Percentiles rank a stretch among this genome's conserved stretches.
phyloP scores from a whole-genome alignment of 2,113 vertebrate species.

The Eira barbara region DNA sequence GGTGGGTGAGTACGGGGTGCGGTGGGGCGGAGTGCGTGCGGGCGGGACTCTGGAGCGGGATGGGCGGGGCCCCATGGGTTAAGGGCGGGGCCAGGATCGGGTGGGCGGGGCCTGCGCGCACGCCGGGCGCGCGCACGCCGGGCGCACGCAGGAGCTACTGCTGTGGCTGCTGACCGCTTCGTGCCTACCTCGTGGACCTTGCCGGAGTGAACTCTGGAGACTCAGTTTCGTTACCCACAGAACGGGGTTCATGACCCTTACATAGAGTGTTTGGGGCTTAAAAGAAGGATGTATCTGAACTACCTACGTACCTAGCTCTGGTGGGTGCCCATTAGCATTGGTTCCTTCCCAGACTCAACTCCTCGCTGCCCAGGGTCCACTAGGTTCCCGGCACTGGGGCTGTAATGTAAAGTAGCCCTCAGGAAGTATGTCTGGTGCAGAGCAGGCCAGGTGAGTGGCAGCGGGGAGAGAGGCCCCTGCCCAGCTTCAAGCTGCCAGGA shows the following conservation, averaged over 20 bases:
- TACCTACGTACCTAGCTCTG: not conserved
- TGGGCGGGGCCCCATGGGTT: too few relatives aligned
- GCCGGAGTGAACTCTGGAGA: not conserved
- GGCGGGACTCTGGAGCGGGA: too few relatives aligned
- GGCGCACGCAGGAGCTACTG: fast-evolving
- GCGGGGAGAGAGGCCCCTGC: not conserved
- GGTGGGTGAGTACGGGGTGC: not conserved
- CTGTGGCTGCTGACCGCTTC: not conserved
- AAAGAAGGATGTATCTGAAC: not conserved
- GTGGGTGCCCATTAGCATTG: not conserved
- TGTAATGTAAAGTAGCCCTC: not conserved
- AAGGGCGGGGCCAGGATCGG: too few relatives aligned
- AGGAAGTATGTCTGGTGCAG: not conserved
- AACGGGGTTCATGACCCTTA: not conserved
- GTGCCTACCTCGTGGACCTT: fast-evolving
- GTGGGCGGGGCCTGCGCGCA: too few relatives aligned
- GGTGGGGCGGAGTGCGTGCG: too few relatives aligned
- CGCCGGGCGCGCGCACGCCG: fast-evolving
- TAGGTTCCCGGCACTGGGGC: not conserved
- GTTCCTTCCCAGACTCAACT: not conserved
- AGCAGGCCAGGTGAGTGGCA: not conserved
- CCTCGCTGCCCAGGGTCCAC: not conserved
- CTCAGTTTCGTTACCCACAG: not conserved
- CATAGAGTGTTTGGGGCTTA: not conserved
- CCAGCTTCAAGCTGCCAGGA: not conserved